Base-by-base conservation (phyloP, 2,888 invertebrate genomes). In the Bedellia somnulentella region DNA sequence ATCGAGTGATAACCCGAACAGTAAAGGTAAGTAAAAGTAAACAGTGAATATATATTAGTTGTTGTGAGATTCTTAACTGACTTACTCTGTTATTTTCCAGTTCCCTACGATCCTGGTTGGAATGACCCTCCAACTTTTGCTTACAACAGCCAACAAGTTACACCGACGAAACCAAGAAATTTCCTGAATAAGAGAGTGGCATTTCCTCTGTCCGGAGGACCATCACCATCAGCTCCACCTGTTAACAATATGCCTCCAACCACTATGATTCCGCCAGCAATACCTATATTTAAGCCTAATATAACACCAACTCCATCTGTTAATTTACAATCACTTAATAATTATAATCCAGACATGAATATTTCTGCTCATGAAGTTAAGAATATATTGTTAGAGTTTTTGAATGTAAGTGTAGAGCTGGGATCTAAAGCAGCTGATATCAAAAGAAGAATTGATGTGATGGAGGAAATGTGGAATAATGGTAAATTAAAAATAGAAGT, bases 391-490 rank as follows among this genome's bases (percentile, higher is more conserved):
- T 37, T 62, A 33, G 59, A 66, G 30, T 46, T 68, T 29, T 44
- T 76, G 31, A 60, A 67, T 3, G 49, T 39, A 14, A 67, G 62
- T 35, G 57, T 44, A 34, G 77, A 70, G 41, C 42, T 76, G 31
- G 67, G 67, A 6, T 37, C 57, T 12, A 77, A 76, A 51, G 49
- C 60, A 13, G 70, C 68, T 40, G 81, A 80, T 42, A 75, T 83
- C 13, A 67, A 52, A 42, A 79, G 70, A 42, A 67, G 80, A 49
- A 52, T 83, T 38, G 55, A 52, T 32, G 47, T 67, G 2, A 78
- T 83, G 78, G 78, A 78, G 44, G 60, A 62, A 9, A 78, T 79
- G 75, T 83, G 83, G 82, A 40, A 40, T 3, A 75, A 61, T 43
- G 73, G 75, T 18, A 82, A 81, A 57, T 48, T 83, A 24, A 76